Conservation (phyloP, 1,140 invertebrate genomes). For the Drosophila trapezifrons region DNA sequence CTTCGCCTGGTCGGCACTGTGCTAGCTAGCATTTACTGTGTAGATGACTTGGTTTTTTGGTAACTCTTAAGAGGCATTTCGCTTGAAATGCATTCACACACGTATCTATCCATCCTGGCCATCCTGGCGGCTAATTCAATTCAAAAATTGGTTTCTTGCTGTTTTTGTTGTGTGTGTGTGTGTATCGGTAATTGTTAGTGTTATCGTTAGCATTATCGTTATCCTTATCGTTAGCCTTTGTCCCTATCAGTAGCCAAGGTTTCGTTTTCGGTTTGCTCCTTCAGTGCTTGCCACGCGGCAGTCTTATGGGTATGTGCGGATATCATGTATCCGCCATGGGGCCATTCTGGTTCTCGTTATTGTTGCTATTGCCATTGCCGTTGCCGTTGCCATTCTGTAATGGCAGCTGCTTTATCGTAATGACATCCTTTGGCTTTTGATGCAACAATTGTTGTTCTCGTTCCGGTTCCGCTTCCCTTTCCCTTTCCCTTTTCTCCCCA, state of each 20-base stretch:
- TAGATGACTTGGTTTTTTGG: slow-evolving; percentile 24
- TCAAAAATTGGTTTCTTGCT: slow-evolving; percentile 55
- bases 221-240: slow-evolving; percentile 13
- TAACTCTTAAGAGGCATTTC: slow-evolving; percentile 36
- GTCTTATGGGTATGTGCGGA: slow-evolving; percentile 76
- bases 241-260: slow-evolving; percentile 20
- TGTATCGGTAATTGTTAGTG: slow-evolving; percentile 17
- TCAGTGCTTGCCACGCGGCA: slow-evolving; percentile 72
- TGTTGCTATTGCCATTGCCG: slow-evolving; percentile 35
- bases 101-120: slow-evolving; percentile 20
- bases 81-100: slow-evolving; percentile 17
- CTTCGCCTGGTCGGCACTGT: slow-evolving; percentile 2
- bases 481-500: slow-evolving; percentile 16
- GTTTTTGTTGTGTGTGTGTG: no score
- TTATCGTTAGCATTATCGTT: slow-evolving; percentile 1
- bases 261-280: background rate
- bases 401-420: slow-evolving; percentile 79
- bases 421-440: slow-evolving; percentile 76
- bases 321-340: slow-evolving; percentile 75
- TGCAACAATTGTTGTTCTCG: slow-evolving; percentile 54
- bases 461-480: slow-evolving; percentile 40
- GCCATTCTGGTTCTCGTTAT: slow-evolving; percentile 51
- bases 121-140: slow-evolving; percentile 45
- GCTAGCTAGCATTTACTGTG: background rate
- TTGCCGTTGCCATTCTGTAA: slow-evolving; percentile 46